Evolutionary conservation across 2,113 vertebrate species (phyloP).

Genomic region (Recurvirostra avosetta): DNA sequence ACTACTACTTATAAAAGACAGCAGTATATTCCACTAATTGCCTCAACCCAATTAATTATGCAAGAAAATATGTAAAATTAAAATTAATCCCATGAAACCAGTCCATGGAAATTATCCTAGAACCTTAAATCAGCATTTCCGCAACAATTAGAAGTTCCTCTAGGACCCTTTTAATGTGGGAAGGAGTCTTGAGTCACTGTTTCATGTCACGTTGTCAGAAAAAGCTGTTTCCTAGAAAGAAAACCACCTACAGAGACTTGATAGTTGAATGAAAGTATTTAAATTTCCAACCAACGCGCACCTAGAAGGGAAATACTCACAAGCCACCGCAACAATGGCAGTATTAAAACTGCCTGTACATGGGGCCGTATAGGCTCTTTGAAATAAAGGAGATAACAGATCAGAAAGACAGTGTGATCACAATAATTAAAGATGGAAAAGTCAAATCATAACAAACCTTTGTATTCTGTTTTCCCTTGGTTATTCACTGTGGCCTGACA

Average conservation of each 20-base stretch:
- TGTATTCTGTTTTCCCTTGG: background rate
- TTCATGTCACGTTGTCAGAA: constrained; percentile 9
- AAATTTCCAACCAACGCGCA: background rate
- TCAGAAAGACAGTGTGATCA: background rate
- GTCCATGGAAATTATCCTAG: background rate
- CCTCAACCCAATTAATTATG: background rate
- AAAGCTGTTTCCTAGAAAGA: constrained; percentile 19
- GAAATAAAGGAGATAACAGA: background rate
- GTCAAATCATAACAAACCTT: background rate
- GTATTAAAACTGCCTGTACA: background rate
- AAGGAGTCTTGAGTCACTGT: constrained; percentile 4
- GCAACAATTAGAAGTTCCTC: background rate
- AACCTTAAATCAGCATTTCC: constrained; percentile 19
- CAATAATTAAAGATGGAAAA: background rate
- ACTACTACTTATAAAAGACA: background rate
- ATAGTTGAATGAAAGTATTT: background rate
- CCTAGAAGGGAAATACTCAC: background rate
- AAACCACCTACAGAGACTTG: constrained; percentile 4
- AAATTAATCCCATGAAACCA: background rate
- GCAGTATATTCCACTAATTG: background rate
- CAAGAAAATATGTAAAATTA: background rate
- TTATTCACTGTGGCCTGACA: background rate
- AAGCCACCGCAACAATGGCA: background rate
- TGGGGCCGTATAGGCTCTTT: background rate
- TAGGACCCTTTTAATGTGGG: constrained; percentile 41